These are phyloP conservation scores for Ceraclea dissimilis DNA, from an alignment of 2,888 invertebrate genomes.

Conservation along the genomic window DNA sequence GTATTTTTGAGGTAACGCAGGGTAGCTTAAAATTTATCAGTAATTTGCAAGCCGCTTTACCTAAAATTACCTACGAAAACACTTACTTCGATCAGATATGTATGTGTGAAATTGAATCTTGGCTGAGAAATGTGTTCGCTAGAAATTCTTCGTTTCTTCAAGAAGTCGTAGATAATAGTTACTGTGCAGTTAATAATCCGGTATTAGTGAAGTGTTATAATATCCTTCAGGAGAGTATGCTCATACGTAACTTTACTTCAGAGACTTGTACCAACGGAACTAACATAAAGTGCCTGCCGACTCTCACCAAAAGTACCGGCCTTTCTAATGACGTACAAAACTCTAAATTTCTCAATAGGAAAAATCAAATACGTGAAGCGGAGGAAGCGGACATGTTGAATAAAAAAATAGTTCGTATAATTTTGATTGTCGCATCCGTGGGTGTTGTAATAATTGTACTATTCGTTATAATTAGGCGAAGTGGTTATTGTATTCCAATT, in stretches of 20 bases:
- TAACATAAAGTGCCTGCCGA: slow-evolving; percentile 52
- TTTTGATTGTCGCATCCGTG: slow-evolving; percentile 47
- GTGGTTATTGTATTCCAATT: slow-evolving; percentile 45
- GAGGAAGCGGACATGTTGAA: slow-evolving; percentile 31
- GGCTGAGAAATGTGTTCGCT: slow-evolving; percentile 48
- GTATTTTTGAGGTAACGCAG: slow-evolving; percentile 43
- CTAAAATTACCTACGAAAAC: slow-evolving; percentile 41
- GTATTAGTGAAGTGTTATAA: slow-evolving; percentile 58
- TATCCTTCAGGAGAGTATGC: slow-evolving; percentile 54
- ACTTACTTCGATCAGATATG: slow-evolving; percentile 60
- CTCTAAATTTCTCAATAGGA: slow-evolving; percentile 42
- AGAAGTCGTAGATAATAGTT: slow-evolving; percentile 48
- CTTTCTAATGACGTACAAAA: slow-evolving; percentile 38
- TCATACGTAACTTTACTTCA: slow-evolving; percentile 54
- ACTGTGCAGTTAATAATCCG: slow-evolving; percentile 51
- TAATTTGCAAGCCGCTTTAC: not conserved
- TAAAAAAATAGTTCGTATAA: slow-evolving; percentile 43
- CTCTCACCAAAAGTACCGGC: slow-evolving; percentile 35
- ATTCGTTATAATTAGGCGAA: slow-evolving; percentile 50
- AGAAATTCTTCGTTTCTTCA: slow-evolving; percentile 39
- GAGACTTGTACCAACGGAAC: slow-evolving; percentile 48
- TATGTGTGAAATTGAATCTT: slow-evolving; percentile 52
- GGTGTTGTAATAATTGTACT: slow-evolving; percentile 48
- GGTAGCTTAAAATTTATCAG: slow-evolving; percentile 55
- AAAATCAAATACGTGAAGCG: slow-evolving; percentile 28